Evolutionary conservation across 2,797 vertebrate genomes (phyloP), one percentile per base, ranked within the genome.

Genomic region (Platalea minor): DNA sequence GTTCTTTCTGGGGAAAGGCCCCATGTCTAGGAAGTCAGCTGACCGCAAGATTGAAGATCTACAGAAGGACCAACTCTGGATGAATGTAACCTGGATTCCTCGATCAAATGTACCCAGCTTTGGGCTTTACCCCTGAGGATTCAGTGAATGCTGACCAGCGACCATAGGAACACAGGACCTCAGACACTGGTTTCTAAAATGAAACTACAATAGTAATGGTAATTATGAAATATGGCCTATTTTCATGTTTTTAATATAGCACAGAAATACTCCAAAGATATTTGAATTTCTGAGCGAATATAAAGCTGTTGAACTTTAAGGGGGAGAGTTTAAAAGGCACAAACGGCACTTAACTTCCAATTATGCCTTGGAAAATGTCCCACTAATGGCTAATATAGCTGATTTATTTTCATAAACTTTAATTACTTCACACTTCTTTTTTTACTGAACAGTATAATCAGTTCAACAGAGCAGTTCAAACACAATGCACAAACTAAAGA

Each of bases 371-470:
- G 87, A 95, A 96, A 93, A 94, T 74, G 63, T 92, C 84, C 94
- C 91, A 67, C 89, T 94, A 91, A 96, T 89, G 85, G 92, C 91
- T 90, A 95, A 91, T 95, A 91, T 3, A 89, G 35, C 50, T 96
- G 96, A 96, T 95, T 94, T 96, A 94, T 93, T 96, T 96, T 96
- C 91, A 95, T 97, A 94, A 93, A 87, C 79, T 93, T 96, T 94
- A 97, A 97, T 96, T 96, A 97, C 85, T 89, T 93, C 51, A 56
- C 82, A 84, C 57, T 67, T 67, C 15, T 87, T 77, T 78, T 94
- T 64, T 37, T 43, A 50, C 59, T 53, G 79, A 94, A 53, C 61
- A 73, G 51, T 81, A 60, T 56, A 85, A 95, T 92, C 92, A 50
- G 50, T 84, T 81, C 75, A 88, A 89, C 23, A 59, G 72, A 92